A percentile compares a stretch with the other conserved stretches of the same genome.
Evolutionary conservation across 2,888 invertebrate species (phyloP).

Genomic region (Incurvaria masculella): DNA sequence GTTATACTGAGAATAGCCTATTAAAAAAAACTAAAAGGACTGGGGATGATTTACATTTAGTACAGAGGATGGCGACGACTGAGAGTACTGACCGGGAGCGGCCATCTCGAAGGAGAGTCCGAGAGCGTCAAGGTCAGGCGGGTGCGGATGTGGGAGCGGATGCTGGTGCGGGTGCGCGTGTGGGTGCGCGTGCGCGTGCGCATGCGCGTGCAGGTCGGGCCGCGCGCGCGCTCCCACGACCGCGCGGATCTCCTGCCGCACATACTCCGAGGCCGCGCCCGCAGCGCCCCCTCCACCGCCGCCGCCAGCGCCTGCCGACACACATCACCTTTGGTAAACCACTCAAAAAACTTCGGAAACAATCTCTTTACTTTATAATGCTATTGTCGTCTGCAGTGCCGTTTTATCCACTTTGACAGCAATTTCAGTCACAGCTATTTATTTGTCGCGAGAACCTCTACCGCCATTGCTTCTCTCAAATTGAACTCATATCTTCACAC

Average conservation of each 20-base stretch:
- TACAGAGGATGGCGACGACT: not conserved
- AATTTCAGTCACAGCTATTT: too few relatives aligned
- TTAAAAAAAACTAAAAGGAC: too few relatives aligned
- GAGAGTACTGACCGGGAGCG: constrained; percentile 50
- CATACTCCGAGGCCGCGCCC: constrained; percentile 78
- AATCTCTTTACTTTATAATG: too few relatives aligned
- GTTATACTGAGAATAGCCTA: too few relatives aligned
- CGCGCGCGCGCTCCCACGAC: constrained; percentile 77
- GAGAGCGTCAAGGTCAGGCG: constrained; percentile 68
- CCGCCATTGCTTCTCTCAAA: too few relatives aligned
- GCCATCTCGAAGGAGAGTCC: constrained; percentile 67
- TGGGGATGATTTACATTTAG: too few relatives aligned
- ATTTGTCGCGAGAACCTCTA: too few relatives aligned
- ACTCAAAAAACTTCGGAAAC: too few relatives aligned
- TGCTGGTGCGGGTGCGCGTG: constrained; percentile 55
- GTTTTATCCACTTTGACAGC: too few relatives aligned
- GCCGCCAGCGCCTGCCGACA: constrained; percentile 9
- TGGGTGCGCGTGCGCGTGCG: constrained; percentile 81
- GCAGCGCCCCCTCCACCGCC: constrained; percentile 44
- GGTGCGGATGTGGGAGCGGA: constrained; percentile 42
- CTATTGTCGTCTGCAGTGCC: too few relatives aligned
- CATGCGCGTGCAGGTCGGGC: constrained; percentile 43
- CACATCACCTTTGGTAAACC: too few relatives aligned
- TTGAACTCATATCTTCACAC: too few relatives aligned
- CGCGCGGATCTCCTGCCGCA: constrained; percentile 86